A percentile compares a stretch with the other conserved stretches of the same genome.
These are phyloP conservation scores for Catalaphyllia jardinei DNA, from an alignment of 64 coral and sea anemone species.

Conservation along the genomic window DNA sequence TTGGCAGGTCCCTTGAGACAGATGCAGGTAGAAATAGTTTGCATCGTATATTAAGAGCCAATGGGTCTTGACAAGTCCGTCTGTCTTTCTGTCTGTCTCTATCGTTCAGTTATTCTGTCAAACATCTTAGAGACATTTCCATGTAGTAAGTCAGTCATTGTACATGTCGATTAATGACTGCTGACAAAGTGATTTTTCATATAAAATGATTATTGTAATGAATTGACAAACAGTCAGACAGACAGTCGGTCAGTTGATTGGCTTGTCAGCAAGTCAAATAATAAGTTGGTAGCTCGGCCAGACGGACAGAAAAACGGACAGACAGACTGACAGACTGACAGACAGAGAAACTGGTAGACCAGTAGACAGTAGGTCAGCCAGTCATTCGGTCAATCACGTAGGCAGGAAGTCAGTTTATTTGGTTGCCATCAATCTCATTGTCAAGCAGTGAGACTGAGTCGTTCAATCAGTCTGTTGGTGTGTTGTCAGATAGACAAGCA, in stretches of 20 bases:
- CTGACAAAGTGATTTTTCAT: too few relatives aligned
- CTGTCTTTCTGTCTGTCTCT: not conserved
- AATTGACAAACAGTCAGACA: not conserved
- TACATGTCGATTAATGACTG: not conserved
- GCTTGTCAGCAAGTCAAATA: not conserved
- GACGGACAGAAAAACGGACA: not conserved
- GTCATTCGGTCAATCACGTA: not conserved
- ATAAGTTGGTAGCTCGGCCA: not conserved
- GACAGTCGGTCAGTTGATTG: not conserved
- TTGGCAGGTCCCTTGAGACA: slow-evolving; percentile 93
- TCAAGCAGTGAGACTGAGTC: too few relatives aligned
- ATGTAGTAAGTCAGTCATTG: not conserved
- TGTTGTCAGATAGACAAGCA: not conserved
- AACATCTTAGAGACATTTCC: not conserved
- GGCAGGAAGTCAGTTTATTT: too few relatives aligned
- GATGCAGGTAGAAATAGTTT: slow-evolving; percentile 71
- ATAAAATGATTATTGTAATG: too few relatives aligned
- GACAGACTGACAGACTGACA: too few relatives aligned
- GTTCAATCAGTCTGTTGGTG: too few relatives aligned
- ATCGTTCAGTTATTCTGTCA: not conserved
- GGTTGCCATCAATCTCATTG: too few relatives aligned
- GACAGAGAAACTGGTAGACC: too few relatives aligned
- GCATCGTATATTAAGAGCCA: not conserved
- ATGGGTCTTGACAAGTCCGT: not conserved
- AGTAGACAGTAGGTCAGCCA: not conserved